These are phyloP conservation scores for Carduelis carduelis DNA, from an alignment of 2,797 vertebrate genomes.

Conservation along the genomic window DNA sequence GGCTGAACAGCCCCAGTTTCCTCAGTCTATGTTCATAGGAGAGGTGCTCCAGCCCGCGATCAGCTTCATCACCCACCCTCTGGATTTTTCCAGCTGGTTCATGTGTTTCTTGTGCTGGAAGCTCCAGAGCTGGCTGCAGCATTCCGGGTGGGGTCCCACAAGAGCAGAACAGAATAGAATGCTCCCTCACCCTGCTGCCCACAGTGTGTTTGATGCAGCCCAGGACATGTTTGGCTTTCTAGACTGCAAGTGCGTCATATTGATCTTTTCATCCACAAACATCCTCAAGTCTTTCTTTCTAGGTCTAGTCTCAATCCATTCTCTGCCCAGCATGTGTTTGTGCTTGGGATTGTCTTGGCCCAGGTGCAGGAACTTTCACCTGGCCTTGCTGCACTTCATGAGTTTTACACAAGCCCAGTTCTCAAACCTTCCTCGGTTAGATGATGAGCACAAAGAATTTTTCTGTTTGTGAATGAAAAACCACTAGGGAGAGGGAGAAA, in stretches of 20 bases:
- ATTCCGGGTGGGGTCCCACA: not conserved
- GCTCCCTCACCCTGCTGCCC: not conserved
- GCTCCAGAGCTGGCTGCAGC: too few relatives aligned
- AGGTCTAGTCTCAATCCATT: not conserved
- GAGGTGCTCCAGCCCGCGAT: not conserved
- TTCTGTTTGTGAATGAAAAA: not conserved
- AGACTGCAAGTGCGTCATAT: rapidly evolving
- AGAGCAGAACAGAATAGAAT: not conserved
- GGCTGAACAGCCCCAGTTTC: not conserved
- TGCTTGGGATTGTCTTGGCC: not conserved
- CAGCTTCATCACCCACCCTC: not conserved
- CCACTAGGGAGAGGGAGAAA: not conserved
- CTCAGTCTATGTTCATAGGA: not conserved
- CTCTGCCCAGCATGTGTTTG: not conserved
- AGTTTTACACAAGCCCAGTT: not conserved
- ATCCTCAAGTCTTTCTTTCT: not conserved
- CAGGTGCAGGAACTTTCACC: not conserved
- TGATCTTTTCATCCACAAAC: not conserved
- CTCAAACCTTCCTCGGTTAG: not conserved
- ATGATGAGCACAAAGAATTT: not conserved
- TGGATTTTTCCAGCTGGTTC: not conserved
- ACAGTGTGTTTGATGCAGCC: not conserved
- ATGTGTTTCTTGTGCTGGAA: not conserved
- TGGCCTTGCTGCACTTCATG: not conserved
- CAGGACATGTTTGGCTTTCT: not conserved